Percentiles rank a stretch among this genome's conserved stretches.
Evolutionary conservation across 2,113 vertebrate species (phyloP).

Genomic region (Diphyllodes magnificus): DNA sequence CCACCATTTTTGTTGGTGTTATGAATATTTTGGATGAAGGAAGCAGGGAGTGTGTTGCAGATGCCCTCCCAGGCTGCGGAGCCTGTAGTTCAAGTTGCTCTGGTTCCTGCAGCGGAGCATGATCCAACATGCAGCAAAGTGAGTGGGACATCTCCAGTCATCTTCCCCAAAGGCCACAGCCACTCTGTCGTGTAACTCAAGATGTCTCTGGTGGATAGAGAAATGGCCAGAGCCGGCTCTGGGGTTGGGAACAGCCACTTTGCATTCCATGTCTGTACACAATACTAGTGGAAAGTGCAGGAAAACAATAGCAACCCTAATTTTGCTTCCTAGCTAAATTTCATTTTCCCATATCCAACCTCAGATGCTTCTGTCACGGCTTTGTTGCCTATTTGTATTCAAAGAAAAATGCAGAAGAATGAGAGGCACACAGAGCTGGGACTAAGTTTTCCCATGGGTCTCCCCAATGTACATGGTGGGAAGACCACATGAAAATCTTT

Average conservation of each 20-base stretch:
- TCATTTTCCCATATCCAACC: background rate
- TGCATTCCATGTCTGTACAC: background rate
- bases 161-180: background rate
- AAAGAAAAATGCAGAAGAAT: background rate
- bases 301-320: background rate
- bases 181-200: background rate
- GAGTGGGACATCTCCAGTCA: background rate
- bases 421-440: background rate
- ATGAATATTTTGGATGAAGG: background rate
- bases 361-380: background rate
- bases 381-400: background rate
- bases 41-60: background rate
- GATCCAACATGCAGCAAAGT: fast-evolving
- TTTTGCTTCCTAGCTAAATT: background rate
- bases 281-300: background rate
- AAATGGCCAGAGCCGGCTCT: background rate
- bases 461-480: background rate
- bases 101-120: background rate
- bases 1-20: background rate
- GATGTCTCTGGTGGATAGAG: background rate
- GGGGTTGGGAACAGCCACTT: background rate
- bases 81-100: fast-evolving
- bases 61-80: background rate
- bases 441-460: background rate
- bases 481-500: conserved; percentile 9